phyloP scores from a whole-genome alignment of 1,140 invertebrate species.

The Drusus annulatus region DNA sequence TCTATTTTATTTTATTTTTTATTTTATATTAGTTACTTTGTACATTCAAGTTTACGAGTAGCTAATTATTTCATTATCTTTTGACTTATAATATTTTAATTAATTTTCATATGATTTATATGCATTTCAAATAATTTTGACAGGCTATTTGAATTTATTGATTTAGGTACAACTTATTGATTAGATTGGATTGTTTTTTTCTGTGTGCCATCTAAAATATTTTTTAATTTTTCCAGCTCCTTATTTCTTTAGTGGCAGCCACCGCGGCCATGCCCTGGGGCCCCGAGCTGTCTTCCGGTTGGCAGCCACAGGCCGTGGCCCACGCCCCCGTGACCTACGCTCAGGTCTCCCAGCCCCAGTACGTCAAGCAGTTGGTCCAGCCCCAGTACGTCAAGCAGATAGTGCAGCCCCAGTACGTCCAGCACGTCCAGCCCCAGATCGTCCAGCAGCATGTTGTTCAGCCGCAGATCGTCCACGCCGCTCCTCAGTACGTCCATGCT shows the following conservation, averaged over 20 bases:
- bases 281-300: constrained; percentile 43
- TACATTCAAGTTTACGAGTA: too few species aligned
- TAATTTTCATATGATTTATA: too few species aligned
- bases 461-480: neutral
- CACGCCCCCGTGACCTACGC: constrained; percentile 55
- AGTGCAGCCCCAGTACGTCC: constrained; percentile 38
- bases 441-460: constrained; percentile 21
- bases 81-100: too few species aligned
- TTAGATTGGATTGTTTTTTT: too few species aligned
- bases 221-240: constrained; percentile 27
- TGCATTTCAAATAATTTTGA: too few species aligned
- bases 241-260: constrained; percentile 50
- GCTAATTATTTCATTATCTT: too few species aligned
- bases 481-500: constrained; percentile 4
- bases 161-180: too few species aligned
- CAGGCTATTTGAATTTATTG: too few species aligned
- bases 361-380: constrained; percentile 36
- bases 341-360: constrained; percentile 48
- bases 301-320: too few species aligned
- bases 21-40: too few species aligned
- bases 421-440: constrained; percentile 27
- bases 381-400: neutral
- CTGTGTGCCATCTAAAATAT: too few species aligned
- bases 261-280: constrained; percentile 55
- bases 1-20: too few species aligned